These are phyloP conservation scores for Hypselothyrea guttata DNA, from an alignment of 2,888 invertebrate species.

Conservation along the genomic window DNA sequence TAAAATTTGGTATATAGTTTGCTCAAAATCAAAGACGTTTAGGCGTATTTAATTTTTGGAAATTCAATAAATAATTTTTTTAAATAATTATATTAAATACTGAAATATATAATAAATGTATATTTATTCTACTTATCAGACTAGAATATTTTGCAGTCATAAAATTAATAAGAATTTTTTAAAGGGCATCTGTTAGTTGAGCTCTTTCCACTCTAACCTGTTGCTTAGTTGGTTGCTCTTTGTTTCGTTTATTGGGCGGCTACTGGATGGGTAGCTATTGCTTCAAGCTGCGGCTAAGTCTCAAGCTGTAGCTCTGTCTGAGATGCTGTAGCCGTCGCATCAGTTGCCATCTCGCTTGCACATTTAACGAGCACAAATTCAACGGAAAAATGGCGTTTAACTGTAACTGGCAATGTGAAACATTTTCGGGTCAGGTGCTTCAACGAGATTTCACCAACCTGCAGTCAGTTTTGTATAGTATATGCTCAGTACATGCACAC, in stretches of 20 bases:
- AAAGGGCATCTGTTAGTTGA: too few relatives aligned
- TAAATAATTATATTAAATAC: too few relatives aligned
- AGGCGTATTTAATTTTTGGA: too few relatives aligned
- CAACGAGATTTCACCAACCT: conserved; percentile 66
- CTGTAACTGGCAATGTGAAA: conserved; percentile 77
- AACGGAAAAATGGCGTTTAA: conserved; percentile 77
- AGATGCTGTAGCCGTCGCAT: conserved; percentile 13
- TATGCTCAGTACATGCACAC: conserved; percentile 8
- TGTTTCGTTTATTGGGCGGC: conserved; percentile 14
- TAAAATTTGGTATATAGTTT: too few relatives aligned
- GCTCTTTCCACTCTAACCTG: too few relatives aligned
- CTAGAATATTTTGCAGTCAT: too few relatives aligned
- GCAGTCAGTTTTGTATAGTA: conserved; percentile 10
- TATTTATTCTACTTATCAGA: too few relatives aligned
- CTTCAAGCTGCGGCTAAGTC: conserved; percentile 31
- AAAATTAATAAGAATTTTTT: too few relatives aligned
- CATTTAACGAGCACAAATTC: conserved; percentile 57
- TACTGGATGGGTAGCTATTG: conserved; percentile 32
- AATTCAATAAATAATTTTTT: too few relatives aligned
- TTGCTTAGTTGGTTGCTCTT: too few relatives aligned
- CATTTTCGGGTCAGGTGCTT: conserved; percentile 76
- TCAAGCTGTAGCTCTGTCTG: conserved; percentile 11
- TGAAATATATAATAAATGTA: too few relatives aligned
- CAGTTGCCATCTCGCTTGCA: conserved; percentile 29
- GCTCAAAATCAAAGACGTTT: too few relatives aligned